Percentiles rank a stretch among this genome's conserved stretches.
These are phyloP conservation scores for Pristionchus entomophagus DNA, from an alignment of 2,888 invertebrate species.

Conservation along the genomic window DNA sequence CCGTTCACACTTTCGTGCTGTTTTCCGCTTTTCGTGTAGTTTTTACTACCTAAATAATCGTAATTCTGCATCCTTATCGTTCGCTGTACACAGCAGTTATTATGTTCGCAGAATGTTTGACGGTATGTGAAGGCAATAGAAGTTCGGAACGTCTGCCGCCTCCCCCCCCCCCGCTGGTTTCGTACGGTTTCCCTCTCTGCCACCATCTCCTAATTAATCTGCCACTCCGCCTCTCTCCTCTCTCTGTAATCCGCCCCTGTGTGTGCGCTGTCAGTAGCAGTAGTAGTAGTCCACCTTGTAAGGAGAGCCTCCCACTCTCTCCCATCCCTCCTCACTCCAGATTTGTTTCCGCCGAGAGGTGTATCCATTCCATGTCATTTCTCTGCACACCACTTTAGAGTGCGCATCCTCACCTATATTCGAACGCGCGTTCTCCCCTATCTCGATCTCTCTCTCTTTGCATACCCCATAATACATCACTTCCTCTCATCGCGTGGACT, in stretches of 20 bases:
- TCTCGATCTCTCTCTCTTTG: constrained; percentile 18
- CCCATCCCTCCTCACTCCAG: background rate
- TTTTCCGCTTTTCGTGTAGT: too few relatives aligned
- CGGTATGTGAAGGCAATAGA: too few relatives aligned
- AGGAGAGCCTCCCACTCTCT: constrained; percentile 21
- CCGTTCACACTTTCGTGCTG: too few relatives aligned
- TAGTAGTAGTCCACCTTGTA: background rate
- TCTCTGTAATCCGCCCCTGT: background rate
- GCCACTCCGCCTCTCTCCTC: background rate
- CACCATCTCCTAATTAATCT: constrained; percentile 8
- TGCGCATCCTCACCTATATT: constrained; percentile 18
- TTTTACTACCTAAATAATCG: too few relatives aligned
- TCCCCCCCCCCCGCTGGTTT: too few relatives aligned
- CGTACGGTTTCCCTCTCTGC: background rate
- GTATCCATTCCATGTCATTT: background rate
- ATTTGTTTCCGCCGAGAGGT: background rate
- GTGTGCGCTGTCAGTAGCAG: too few relatives aligned
- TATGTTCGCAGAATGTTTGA: too few relatives aligned
- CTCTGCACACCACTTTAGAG: background rate
- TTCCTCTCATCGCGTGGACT: background rate
- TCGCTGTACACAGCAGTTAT: too few relatives aligned
- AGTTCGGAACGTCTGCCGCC: too few relatives aligned
- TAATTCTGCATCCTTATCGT: too few relatives aligned
- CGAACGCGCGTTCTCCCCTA: background rate
- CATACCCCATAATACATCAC: constrained; percentile 1